phyloP scores from a whole-genome alignment of 1,140 invertebrate genomes.

The Wasmannia auropunctata region DNA sequence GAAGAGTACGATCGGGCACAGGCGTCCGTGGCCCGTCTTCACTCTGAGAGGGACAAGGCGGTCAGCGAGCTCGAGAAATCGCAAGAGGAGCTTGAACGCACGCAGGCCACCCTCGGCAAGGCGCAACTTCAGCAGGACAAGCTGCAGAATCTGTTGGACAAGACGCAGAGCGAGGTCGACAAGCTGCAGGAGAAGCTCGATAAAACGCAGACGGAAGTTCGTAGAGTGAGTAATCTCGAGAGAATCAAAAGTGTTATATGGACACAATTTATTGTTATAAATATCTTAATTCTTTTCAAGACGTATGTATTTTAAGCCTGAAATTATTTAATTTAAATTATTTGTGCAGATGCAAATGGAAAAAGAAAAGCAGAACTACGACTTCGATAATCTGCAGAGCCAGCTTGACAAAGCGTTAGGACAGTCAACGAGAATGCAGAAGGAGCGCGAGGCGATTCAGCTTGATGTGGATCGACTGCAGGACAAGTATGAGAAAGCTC shows the following conservation, averaged over 20 bases:
- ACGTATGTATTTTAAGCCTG: neutral
- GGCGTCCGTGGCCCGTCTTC: conserved; percentile 90
- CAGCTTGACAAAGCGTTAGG: conserved; percentile 95
- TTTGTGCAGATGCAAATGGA: conserved; percentile 92
- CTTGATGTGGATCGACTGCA: conserved; percentile 93
- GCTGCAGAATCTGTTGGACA: conserved; percentile 93
- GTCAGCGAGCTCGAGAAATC: conserved; percentile 94
- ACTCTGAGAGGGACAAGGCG: conserved; percentile 95
- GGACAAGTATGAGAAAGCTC: conserved; percentile 95
- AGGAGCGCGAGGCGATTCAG: conserved; percentile 94
- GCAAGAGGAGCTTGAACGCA: conserved; percentile 95
- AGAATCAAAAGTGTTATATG: neutral
- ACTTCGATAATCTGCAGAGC: conserved; percentile 95
- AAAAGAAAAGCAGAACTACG: conserved; percentile 95
- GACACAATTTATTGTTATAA: neutral
- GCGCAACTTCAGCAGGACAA: conserved; percentile 96
- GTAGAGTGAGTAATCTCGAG: conserved; percentile 88
- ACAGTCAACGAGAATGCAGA: conserved; percentile 93
- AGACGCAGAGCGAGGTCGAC: conserved; percentile 96
- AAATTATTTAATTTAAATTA: neutral
- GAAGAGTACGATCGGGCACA: conserved; percentile 95
- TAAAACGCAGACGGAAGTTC: conserved; percentile 91
- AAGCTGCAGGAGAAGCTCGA: conserved; percentile 94
- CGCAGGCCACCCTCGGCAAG: conserved; percentile 95
- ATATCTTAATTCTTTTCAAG: neutral